Evolutionary conservation across 2,113 vertebrate species (phyloP).

Genomic region (Hydrochoerus hydrochaeris): DNA sequence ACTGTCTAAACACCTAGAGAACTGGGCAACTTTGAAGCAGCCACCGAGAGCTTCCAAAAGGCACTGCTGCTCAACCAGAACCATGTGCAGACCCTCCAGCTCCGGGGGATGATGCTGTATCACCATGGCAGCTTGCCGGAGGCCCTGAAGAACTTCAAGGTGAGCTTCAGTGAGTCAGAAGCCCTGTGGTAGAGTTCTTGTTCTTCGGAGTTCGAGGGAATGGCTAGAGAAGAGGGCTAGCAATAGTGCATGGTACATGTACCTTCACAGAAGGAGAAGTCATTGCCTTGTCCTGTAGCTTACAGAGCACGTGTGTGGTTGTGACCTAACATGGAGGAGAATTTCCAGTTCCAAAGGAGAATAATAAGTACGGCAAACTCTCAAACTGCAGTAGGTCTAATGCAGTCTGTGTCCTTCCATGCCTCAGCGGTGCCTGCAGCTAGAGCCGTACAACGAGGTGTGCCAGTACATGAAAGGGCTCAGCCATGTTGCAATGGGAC

Average conservation of each 20-base stretch:
- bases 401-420: slow-evolving; percentile 17
- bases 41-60: slow-evolving; percentile 98
- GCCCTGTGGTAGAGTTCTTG: fast-evolving
- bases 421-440: slow-evolving; percentile 93
- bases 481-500: slow-evolving; percentile 97
- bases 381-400: not conserved
- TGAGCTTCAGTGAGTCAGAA: slow-evolving; percentile 62
- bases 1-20: slow-evolving; percentile 87
- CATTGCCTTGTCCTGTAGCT: not conserved
- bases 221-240: not conserved
- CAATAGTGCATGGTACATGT: no score
- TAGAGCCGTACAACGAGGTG: slow-evolving; percentile 98
- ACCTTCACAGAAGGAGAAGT: not conserved
- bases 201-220: not conserved
- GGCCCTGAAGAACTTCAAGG: slow-evolving; percentile 98
- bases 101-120: slow-evolving; percentile 98
- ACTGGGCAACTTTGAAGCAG: slow-evolving; percentile 97
- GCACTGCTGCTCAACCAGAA: slow-evolving; percentile 97
- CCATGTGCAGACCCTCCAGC: slow-evolving; percentile 97
- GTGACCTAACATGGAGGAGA: not conserved
- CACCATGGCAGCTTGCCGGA: slow-evolving; percentile 97
- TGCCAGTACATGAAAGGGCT: slow-evolving; percentile 99
- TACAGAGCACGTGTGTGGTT: not conserved
- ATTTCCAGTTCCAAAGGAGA: not conserved
- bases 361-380: not conserved